Evolutionary conservation across 2,888 invertebrate species (phyloP), one percentile per base, ranked within the genome.

Genomic region (Crossocerus cetratus): DNA sequence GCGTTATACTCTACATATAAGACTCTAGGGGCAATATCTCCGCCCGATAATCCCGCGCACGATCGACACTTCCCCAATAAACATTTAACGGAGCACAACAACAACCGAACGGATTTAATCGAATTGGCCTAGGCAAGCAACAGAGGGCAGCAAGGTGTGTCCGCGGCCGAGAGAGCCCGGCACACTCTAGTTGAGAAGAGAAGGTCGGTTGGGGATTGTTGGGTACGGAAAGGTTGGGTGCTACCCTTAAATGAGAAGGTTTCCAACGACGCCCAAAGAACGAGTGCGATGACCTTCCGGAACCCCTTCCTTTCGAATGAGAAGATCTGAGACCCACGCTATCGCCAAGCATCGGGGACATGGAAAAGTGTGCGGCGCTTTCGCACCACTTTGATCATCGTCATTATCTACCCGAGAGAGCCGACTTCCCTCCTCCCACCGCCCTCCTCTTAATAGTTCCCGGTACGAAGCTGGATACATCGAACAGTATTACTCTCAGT

Each of bases 41-140:
- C n/a, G n/a, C n/a, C 20, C 42, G 4, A 49, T 44, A 56, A 21
- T 45, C 45, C 63, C 59, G 32, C 53, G 66, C n/a, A 63, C 71
- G 64, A 67, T 64, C 67, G 65, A 62, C 56, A 45, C 56, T n/a
- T n/a, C 55, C 69, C 69, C 58, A 72, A 81, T 81, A 81, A 81
- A 81, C 69, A 76, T 81, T 16, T 80, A 66, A 81, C 22, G 65
- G 23, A 75, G 68, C 54, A 32, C 32, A 32, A 32, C 32, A 81
- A 78, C 81, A 69, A 77, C 63, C 65, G 71, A 78, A 78, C 69
- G 65, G 74, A 76, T n/a, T n/a, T 72, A 59, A 69, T 69, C 43
- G 44, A 8, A 59, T 71, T 54, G 45, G 65, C 58, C 63, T 65
- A 76, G 42, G 32, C 42, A 66, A 75, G 71, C 65, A 66, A 76